Conservation (phyloP, 2,888 invertebrate species). For the Busseola fusca region DNA sequence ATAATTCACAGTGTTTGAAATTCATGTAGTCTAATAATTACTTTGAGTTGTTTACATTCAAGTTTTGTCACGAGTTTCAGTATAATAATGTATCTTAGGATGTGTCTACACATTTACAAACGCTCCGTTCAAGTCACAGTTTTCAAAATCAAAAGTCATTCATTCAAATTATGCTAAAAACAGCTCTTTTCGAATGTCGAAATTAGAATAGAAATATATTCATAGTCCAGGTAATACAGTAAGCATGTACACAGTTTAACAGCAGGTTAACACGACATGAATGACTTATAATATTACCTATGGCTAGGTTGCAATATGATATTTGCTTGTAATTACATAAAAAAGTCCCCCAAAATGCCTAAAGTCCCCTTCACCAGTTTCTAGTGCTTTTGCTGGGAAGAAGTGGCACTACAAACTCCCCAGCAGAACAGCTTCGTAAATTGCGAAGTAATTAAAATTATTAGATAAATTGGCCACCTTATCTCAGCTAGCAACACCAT, state of each 20-base stretch:
- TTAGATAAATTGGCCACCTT: not conserved
- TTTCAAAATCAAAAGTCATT: not conserved
- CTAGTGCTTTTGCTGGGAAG: not conserved
- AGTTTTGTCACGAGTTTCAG: constrained; percentile 4
- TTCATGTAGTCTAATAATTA: constrained; percentile 11
- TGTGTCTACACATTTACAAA: not conserved
- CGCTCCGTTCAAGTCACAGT: not conserved
- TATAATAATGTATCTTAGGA: not conserved
- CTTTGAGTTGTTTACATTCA: constrained; percentile 23
- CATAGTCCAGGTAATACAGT: no score
- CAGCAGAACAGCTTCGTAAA: not conserved
- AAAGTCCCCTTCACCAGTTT: not conserved
- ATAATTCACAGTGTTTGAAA: constrained; percentile 2
- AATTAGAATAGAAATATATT: no score
- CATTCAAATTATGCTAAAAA: not conserved
- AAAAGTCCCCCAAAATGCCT: no score
- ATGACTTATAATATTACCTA: no score
- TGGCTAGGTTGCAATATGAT: no score
- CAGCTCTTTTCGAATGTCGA: not conserved
- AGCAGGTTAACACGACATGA: no score
- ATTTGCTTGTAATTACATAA: no score
- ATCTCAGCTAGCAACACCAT: not conserved
- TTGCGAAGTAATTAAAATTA: not conserved
- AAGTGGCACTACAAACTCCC: not conserved
- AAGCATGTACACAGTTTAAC: no score